Percentiles rank a stretch among this genome's conserved stretches.
Evolutionary conservation across 2,797 vertebrate genomes (phyloP).

Genomic region (Danio kyathit): DNA sequence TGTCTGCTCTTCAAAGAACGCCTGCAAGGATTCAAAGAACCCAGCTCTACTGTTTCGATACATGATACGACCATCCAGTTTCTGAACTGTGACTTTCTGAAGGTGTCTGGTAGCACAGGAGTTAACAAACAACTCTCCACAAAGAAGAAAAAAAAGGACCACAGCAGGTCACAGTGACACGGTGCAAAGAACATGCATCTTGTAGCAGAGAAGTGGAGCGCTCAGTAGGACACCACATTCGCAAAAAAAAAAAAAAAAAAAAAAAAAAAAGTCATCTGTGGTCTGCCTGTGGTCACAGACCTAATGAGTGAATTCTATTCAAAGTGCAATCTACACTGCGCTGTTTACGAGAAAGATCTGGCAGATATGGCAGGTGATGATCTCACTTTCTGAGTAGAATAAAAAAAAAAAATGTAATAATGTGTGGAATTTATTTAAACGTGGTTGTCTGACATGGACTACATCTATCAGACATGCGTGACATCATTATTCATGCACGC

Average conservation of each 20-base stretch:
- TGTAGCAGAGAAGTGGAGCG: constrained; percentile 18
- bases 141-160: constrained; percentile 6
- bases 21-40: constrained; percentile 51
- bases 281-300: constrained; percentile 46
- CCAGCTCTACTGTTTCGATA: constrained; percentile 30
- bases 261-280: constrained; percentile 48
- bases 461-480: background rate
- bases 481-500: background rate
- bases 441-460: background rate
- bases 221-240: constrained; percentile 13
- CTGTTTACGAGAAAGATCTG: constrained; percentile 54
- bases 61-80: background rate
- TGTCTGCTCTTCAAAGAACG: constrained; percentile 51
- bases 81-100: background rate
- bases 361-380: constrained; percentile 15
- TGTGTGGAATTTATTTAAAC: background rate
- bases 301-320: constrained; percentile 45
- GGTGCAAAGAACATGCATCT: constrained; percentile 17
- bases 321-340: constrained; percentile 30
- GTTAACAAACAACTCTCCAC: background rate
- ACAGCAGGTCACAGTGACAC: constrained; percentile 42
- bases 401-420: background rate
- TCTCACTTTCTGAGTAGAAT: background rate
- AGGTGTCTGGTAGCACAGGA: background rate
- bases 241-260: background rate